Base-by-base conservation (phyloP, 1,140 invertebrate genomes). In the Lethrus apterus region DNA sequence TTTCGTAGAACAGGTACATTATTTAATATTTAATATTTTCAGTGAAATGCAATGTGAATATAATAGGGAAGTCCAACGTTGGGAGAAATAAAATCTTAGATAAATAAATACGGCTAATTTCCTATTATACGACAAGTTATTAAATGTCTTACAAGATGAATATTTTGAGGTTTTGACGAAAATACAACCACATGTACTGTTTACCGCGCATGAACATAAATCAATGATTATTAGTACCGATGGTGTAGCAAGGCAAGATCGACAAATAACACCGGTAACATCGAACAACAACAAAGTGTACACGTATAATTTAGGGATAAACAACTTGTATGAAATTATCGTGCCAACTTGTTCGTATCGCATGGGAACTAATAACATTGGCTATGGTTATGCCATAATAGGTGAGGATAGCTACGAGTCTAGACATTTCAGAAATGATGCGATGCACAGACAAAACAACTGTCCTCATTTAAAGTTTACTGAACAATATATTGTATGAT, bases 331-430 rank as follows among this genome's bases (percentile, higher is more conserved):
- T 61, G 92, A 97, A 72, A 78, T 96, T 29, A 78, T 85, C 65
- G 84, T 93, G 44, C 93, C 93, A 2, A 93, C 92, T 0, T 93
- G 87, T 67, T 94, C 90, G 3, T 97, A 97, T 67, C 76, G 93
- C 60, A 96, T 96, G 92, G 92, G 92, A 2, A 84, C 82, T 14
- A 55, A 60, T 7, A 71, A 84, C 48, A 89, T 92, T 64, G 92
- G 90, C 11, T 93, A 84, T 70, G 89, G 89, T 26, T 79, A 81
- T 51, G 85, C 84, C 3, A 70, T 89, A 42, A 73, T 94, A 47
- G 81, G 90, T 93, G 75, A 75, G 70, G 63, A 44, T 30, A 13
- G 4, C 15, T 47, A 14, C 10, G 24, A 24, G 15, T 43, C 18
- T 9, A 18, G 17, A n/a, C 9, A 35, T 2, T 35, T 2, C 13